Evolutionary conservation across 1,140 invertebrate species (phyloP).

Genomic region (Cheumatopsyche charites): DNA sequence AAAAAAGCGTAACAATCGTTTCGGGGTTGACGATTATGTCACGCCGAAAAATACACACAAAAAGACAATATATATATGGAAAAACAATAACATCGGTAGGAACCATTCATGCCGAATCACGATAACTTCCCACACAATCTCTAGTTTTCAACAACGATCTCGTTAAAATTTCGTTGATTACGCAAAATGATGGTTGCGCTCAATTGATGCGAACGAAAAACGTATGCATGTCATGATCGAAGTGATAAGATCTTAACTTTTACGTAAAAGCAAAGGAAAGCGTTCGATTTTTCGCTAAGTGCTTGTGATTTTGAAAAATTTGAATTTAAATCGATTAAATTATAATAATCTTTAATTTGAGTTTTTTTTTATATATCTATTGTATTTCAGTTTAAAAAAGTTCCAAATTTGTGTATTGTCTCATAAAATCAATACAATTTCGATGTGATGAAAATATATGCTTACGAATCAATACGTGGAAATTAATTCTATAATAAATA

Average conservation of each 20-base stretch:
- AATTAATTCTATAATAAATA: no score
- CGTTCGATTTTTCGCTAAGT: no score
- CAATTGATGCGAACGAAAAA: background rate
- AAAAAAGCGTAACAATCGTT: background rate
- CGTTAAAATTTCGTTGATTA: conserved; percentile 20
- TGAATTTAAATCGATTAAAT: no score
- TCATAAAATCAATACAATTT: no score
- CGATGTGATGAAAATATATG: no score
- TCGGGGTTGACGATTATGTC: conserved; percentile 11
- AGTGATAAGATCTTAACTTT: background rate
- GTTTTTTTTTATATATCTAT: no score
- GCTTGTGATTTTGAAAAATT: no score
- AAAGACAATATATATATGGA: background rate
- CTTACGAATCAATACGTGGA: no score
- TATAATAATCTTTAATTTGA: no score
- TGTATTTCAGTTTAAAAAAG: no score
- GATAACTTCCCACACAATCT: conserved; percentile 10
- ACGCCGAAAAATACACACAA: background rate
- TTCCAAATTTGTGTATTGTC: no score
- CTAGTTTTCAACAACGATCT: conserved; percentile 7
- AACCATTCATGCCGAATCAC: background rate
- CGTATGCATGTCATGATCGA: conserved; percentile 3
- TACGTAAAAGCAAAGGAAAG: background rate
- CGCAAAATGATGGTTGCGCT: conserved; percentile 2
- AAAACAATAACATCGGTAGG: background rate